These are phyloP conservation scores for Chunga burmeisteri DNA, from an alignment of 2,113 vertebrate species.

Conservation along the genomic window DNA sequence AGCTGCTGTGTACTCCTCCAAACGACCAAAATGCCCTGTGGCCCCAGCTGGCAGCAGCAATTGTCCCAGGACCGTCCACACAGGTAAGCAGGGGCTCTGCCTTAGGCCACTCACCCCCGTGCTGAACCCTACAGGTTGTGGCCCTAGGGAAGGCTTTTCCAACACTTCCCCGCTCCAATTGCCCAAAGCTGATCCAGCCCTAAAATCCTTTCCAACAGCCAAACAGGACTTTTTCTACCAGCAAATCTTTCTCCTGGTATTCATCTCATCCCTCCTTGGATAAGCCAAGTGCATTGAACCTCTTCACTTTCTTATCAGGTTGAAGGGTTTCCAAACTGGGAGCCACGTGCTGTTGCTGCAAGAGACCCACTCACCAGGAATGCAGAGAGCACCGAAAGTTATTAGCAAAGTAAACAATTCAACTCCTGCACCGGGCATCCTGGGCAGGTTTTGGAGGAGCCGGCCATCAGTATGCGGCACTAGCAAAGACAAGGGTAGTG, in stretches of 20 bases:
- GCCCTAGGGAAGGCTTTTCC: neutral
- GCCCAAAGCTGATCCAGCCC: neutral
- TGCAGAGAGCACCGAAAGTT: neutral
- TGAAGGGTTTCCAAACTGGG: neutral
- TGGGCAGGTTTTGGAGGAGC: neutral
- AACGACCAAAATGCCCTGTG: neutral
- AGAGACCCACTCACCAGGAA: neutral
- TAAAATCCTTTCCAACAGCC: neutral
- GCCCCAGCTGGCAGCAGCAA: neutral
- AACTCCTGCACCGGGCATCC: neutral
- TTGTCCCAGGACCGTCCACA: neutral
- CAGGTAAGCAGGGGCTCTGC: neutral
- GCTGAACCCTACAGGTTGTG: fast-evolving
- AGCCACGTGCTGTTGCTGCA: neutral
- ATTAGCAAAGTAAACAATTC: neutral
- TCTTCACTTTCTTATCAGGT: neutral
- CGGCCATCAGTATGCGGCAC: neutral
- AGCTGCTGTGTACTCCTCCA: neutral
- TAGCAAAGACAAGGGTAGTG: neutral
- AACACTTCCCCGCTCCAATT: fast-evolving
- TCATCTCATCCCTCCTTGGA: neutral
- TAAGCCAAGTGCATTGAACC: neutral
- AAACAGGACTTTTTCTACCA: neutral
- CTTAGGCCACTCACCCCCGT: neutral
- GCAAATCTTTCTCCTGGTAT: neutral